These are phyloP conservation scores for Jacana jacana DNA, from an alignment of 2,113 vertebrate genomes.

Conservation along the genomic window DNA sequence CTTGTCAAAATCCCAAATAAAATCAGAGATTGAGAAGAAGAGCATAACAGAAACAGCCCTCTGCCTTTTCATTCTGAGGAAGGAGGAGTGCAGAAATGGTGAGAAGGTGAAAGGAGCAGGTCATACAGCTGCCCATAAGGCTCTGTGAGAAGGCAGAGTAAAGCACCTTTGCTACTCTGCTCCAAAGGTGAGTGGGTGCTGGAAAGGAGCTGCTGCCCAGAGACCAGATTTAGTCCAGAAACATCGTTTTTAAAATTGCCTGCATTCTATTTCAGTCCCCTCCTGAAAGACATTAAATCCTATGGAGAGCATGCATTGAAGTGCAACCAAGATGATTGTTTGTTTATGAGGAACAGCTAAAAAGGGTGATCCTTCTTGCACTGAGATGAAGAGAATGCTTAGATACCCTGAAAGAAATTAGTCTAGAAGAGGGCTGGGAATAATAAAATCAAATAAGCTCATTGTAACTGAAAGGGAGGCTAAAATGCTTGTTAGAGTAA, in stretches of 20 bases:
- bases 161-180: neutral
- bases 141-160: neutral
- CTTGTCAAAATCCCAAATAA: neutral
- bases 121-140: neutral
- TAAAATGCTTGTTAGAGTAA: conserved; percentile 32
- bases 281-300: neutral
- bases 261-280: neutral
- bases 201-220: neutral
- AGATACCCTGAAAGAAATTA: conserved; percentile 1
- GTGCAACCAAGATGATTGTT: conserved; percentile 24
- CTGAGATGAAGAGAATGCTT: conserved; percentile 2
- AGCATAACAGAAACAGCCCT: neutral
- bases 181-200: neutral
- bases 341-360: conserved; percentile 39
- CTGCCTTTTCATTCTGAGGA: neutral
- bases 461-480: conserved; percentile 6
- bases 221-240: neutral
- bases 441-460: conserved; percentile 22
- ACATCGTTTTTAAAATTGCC: neutral
- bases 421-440: neutral
- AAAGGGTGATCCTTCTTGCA: neutral
- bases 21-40: neutral
- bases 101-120: neutral
- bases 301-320: neutral
- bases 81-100: neutral